These are phyloP conservation scores for Xestia xanthographa DNA, from an alignment of 2,888 invertebrate genomes.

Conservation along the genomic window DNA sequence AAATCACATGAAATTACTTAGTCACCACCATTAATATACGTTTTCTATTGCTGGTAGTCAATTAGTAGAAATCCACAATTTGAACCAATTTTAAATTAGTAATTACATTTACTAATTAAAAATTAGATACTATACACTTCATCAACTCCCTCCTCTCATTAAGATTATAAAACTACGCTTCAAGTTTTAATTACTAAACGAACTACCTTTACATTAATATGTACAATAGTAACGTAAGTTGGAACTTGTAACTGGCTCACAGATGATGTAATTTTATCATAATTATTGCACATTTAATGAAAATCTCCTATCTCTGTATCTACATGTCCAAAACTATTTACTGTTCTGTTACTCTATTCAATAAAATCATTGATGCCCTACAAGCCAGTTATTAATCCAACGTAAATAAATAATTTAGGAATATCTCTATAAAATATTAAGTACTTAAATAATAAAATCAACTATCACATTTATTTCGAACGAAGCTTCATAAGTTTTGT, in stretches of 20 bases:
- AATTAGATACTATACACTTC: constrained; percentile 69
- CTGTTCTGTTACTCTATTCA: constrained; percentile 43
- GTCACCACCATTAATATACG: constrained; percentile 67
- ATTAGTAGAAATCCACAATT: constrained; percentile 65
- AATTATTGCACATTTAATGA: constrained; percentile 70
- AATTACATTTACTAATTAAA: constrained; percentile 74
- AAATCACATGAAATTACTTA: constrained; percentile 72
- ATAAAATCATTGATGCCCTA: constrained; percentile 59
- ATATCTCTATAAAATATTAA: constrained; percentile 88
- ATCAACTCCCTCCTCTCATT: constrained; percentile 61
- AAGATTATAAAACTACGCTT: constrained; percentile 74
- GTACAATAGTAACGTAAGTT: constrained; percentile 74
- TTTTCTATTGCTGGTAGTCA: constrained; percentile 67
- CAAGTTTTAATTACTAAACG: constrained; percentile 71
- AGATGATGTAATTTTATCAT: constrained; percentile 63
- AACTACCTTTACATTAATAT: constrained; percentile 80
- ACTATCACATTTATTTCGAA: constrained; percentile 90
- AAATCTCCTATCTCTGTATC: constrained; percentile 54
- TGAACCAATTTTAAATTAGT: constrained; percentile 76
- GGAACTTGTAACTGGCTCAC: constrained; percentile 73
- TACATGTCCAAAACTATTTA: constrained; percentile 51
- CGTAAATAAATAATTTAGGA: constrained; percentile 89
- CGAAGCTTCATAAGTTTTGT: constrained; percentile 86
- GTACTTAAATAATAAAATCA: constrained; percentile 89
- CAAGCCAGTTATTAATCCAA: constrained; percentile 72